Evolutionary conservation across 1,140 invertebrate genomes (phyloP).

Genomic region (Cepaea nemoralis): DNA sequence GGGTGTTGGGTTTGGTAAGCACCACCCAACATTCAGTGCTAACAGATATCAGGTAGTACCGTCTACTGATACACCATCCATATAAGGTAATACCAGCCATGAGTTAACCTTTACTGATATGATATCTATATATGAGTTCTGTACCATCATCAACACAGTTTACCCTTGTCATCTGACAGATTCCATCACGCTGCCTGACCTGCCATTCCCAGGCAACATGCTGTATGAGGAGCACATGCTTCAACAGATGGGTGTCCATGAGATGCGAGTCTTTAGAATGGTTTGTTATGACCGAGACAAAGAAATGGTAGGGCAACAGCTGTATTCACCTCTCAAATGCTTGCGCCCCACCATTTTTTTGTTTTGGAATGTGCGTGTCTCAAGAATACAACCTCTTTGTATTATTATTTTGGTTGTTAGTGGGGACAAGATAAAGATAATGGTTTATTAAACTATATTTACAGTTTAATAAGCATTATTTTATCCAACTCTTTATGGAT

Average conservation of each 20-base stretch:
- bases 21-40: too few species aligned
- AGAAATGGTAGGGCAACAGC: constrained; percentile 29
- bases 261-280: constrained; percentile 81
- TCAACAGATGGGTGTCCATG: constrained; percentile 80
- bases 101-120: too few species aligned
- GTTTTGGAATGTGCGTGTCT: constrained; percentile 30
- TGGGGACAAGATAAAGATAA: too few species aligned
- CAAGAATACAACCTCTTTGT: background rate
- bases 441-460: too few species aligned
- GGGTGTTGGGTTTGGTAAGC: too few species aligned
- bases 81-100: too few species aligned
- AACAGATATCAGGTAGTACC: too few species aligned
- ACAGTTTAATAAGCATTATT: too few species aligned
- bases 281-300: constrained; percentile 37
- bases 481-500: too few species aligned
- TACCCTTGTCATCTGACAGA: constrained; percentile 69
- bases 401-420: background rate
- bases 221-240: constrained; percentile 83
- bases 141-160: too few species aligned
- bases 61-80: too few species aligned
- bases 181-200: constrained; percentile 76
- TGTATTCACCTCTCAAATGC: background rate
- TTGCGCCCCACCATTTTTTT: background rate
- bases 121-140: too few species aligned
- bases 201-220: constrained; percentile 78